Percentiles rank a stretch among this genome's conserved stretches.
Evolutionary conservation across 2,113 vertebrate genomes (phyloP).

Genomic region (Melanocharis versteri): DNA sequence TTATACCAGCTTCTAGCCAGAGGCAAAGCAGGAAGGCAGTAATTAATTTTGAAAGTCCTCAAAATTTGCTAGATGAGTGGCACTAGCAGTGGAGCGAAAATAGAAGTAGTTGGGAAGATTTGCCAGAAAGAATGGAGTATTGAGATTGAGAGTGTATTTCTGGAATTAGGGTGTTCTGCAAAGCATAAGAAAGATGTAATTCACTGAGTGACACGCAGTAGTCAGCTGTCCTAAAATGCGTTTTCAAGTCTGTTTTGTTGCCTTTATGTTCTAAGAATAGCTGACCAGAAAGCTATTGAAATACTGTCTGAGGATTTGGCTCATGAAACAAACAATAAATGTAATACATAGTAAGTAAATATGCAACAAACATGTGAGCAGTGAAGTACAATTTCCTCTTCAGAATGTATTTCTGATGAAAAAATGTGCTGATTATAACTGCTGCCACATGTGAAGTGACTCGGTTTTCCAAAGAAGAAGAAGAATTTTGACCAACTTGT

Average conservation of each 20-base stretch:
- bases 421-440: not conserved
- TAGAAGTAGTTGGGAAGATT: constrained; percentile 1
- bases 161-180: constrained; percentile 11
- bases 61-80: constrained; percentile 26
- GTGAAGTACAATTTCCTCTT: not conserved
- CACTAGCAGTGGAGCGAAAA: not conserved
- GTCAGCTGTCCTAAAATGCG: not conserved
- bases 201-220: not conserved
- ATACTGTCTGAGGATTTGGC: not conserved
- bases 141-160: not conserved
- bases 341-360: not conserved
- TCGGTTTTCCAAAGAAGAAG: not conserved
- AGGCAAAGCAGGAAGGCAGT: constrained; percentile 25
- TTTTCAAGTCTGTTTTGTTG: constrained; percentile 11
- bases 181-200: not conserved
- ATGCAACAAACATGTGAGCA: not conserved
- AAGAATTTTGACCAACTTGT: not conserved
- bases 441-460: not conserved
- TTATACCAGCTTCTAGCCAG: constrained; percentile 21
- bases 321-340: not conserved
- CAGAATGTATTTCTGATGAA: not conserved
- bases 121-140: not conserved
- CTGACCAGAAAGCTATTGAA: constrained; percentile 2
- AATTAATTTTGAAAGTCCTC: constrained; percentile 42
- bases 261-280: not conserved